Conservation (phyloP, 2,888 invertebrate genomes). For the Drosophila paramelanica region DNA sequence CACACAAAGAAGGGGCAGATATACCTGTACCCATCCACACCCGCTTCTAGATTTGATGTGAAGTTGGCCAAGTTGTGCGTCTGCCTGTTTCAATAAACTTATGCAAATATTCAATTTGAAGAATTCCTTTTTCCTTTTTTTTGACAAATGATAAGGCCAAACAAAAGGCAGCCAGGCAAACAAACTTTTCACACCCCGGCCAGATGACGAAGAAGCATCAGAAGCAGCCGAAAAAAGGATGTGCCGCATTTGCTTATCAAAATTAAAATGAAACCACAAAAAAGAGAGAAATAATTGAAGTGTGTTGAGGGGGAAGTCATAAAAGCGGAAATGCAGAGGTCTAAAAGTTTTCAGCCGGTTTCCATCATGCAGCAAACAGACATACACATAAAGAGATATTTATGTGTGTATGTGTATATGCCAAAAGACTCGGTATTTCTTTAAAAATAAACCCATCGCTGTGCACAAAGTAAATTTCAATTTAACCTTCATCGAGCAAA, state of each 20-base stretch:
- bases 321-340: conserved; percentile 55
- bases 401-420: background rate
- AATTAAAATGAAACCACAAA: conserved; percentile 71
- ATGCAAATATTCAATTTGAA: conserved; percentile 78
- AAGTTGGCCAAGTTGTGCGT: conserved; percentile 20
- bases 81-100: conserved; percentile 74
- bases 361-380: conserved; percentile 47
- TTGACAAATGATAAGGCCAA: conserved; percentile 78
- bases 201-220: conserved; percentile 6
- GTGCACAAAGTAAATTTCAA: conserved; percentile 75
- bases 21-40: background rate
- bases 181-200: conserved; percentile 72
- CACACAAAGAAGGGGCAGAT: conserved; percentile 3
- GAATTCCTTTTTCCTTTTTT: conserved; percentile 49
- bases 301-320: conserved; percentile 26
- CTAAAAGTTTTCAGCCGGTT: conserved; percentile 65
- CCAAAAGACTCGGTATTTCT: conserved; percentile 22
- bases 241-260: conserved; percentile 70
- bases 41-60: conserved; percentile 22
- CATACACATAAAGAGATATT: background rate
- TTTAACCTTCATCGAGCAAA: conserved; percentile 83
- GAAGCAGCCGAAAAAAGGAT: conserved; percentile 48
- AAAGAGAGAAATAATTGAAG: background rate
- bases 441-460: conserved; percentile 45
- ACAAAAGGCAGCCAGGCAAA: conserved; percentile 72